Evolutionary conservation across 2,113 vertebrate genomes (phyloP).

Genomic region (Caretta caretta): DNA sequence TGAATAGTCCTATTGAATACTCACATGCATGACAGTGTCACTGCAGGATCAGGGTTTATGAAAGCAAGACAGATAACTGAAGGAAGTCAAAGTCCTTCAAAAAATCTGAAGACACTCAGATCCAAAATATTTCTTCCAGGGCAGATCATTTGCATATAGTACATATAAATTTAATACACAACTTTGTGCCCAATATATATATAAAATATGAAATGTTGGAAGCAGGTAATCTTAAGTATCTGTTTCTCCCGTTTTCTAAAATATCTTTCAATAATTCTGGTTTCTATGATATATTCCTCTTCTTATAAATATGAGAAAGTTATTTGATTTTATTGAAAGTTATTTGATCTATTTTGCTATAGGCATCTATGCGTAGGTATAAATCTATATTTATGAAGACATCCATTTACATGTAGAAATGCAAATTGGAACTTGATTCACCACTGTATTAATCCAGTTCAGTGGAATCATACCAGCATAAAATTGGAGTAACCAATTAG

Average conservation of each 20-base stretch:
- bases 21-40: background rate
- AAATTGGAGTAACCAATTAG: background rate
- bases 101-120: background rate
- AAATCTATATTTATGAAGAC: background rate
- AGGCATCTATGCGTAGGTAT: background rate
- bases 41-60: background rate
- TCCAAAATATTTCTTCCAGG: background rate
- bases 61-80: constrained; percentile 30
- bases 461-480: background rate
- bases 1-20: background rate
- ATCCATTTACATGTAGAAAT: background rate
- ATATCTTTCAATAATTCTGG: background rate
- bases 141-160: constrained; percentile 25
- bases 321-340: background rate
- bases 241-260: background rate
- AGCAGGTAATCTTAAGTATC: background rate
- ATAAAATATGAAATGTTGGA: constrained; percentile 29
- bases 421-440: constrained; percentile 6
- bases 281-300: background rate
- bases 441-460: background rate
- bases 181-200: background rate
- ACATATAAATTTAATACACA: background rate
- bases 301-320: background rate
- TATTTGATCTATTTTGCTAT: background rate
- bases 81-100: constrained; percentile 32